These are phyloP conservation scores for Drosophila prolongata DNA, from an alignment of 2,888 invertebrate species.

Conservation along the genomic window DNA sequence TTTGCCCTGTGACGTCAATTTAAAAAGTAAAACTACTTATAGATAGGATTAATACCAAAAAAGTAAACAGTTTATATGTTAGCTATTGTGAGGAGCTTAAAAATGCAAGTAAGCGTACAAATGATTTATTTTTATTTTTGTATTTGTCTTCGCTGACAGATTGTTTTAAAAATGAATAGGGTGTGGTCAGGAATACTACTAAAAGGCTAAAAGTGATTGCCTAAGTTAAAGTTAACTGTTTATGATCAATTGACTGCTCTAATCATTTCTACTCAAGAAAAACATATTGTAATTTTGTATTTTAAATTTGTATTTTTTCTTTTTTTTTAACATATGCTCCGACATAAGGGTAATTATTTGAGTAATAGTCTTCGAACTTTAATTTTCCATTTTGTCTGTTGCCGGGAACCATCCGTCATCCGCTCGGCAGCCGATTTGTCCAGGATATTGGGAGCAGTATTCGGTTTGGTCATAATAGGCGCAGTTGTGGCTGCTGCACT, in stretches of 20 bases:
- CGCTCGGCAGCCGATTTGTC: conserved; percentile 58
- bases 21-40: neutral
- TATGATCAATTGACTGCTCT: neutral
- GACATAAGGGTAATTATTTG: too few relatives aligned
- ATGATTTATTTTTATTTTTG: neutral
- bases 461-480: conserved; percentile 63
- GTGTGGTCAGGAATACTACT: too few relatives aligned
- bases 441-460: conserved; percentile 62
- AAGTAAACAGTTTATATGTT: neutral
- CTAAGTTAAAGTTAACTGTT: too few relatives aligned
- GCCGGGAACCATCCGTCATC: conserved; percentile 66
- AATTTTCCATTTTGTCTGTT: neutral
- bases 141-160: too few relatives aligned
- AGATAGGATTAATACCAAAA: neutral
- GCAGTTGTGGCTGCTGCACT: conserved; percentile 64
- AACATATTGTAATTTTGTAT: too few relatives aligned
- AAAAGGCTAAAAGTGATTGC: too few relatives aligned
- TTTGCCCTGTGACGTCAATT: conserved; percentile 22
- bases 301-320: too few relatives aligned
- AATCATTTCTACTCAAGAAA: neutral
- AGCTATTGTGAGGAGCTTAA: neutral
- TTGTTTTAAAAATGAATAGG: too few relatives aligned
- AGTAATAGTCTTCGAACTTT: too few relatives aligned
- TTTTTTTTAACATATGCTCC: too few relatives aligned
- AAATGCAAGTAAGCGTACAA: too few relatives aligned